A percentile compares a stretch with the other conserved stretches of the same genome.
Evolutionary conservation across 2,888 invertebrate genomes (phyloP).

Genomic region (Branchellion lobata): DNA sequence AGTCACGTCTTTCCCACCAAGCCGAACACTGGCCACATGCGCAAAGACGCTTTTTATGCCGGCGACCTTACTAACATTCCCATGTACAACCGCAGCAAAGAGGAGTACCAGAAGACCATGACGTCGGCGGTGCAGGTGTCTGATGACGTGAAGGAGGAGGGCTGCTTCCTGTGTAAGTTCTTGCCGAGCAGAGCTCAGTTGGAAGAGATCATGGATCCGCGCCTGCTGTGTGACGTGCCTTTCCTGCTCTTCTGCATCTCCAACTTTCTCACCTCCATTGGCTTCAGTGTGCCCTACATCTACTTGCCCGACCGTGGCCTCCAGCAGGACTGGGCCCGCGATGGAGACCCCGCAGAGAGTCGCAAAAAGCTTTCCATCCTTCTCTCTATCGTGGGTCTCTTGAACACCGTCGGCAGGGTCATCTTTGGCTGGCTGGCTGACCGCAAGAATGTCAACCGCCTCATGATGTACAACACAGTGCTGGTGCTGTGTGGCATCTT

Average conservation of each 20-base stretch:
- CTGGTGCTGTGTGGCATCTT: conserved; percentile 84
- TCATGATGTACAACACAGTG: conserved; percentile 83
- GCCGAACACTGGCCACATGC: conserved; percentile 71
- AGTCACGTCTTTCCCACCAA: background rate
- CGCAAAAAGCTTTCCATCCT: conserved; percentile 66
- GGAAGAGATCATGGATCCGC: conserved; percentile 76
- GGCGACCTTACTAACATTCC: conserved; percentile 71
- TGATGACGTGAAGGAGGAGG: conserved; percentile 53
- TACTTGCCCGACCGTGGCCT: conserved; percentile 75
- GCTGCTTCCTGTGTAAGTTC: conserved; percentile 48
- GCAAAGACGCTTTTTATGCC: conserved; percentile 85
- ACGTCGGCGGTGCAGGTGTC: conserved; percentile 52
- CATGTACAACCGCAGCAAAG: conserved; percentile 60
- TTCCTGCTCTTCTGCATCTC: conserved; percentile 84
- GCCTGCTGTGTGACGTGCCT: conserved; percentile 79
- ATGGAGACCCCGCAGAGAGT: background rate
- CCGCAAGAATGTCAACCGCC: conserved; percentile 76
- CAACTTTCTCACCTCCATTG: conserved; percentile 87
- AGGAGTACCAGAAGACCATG: conserved; percentile 59
- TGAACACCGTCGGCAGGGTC: conserved; percentile 88
- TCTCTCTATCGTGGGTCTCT: conserved; percentile 83
- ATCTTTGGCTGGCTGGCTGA: conserved; percentile 63
- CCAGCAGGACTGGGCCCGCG: conserved; percentile 52
- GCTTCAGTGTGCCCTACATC: conserved; percentile 89
- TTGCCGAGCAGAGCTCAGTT: background rate